Percentiles rank a stretch among this genome's conserved stretches.
Evolutionary conservation across 1,140 invertebrate species (phyloP).

Genomic region (Tetragnatha versicolor): DNA sequence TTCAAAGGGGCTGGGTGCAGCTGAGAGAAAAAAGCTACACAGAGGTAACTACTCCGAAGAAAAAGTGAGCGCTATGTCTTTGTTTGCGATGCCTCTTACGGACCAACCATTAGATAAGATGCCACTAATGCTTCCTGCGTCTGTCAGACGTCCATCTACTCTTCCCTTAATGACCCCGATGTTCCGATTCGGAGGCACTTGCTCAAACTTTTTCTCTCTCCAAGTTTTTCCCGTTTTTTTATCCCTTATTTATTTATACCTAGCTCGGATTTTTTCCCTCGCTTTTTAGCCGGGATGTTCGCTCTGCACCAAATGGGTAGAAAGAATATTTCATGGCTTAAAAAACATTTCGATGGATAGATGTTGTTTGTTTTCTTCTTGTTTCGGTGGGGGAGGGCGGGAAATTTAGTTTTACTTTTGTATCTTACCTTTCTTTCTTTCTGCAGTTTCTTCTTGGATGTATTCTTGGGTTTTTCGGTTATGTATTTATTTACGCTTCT

Average conservation of each 20-base stretch:
- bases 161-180: conserved; percentile 40
- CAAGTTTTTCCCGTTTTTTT: conserved; percentile 32
- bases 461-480: conserved; percentile 27
- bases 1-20: too few species aligned
- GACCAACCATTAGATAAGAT: conserved; percentile 54
- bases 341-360: conserved; percentile 54
- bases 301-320: conserved; percentile 39
- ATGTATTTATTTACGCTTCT: neutral
- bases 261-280: conserved; percentile 12
- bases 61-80: conserved; percentile 16
- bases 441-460: neutral
- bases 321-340: conserved; percentile 54
- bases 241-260: conserved; percentile 50
- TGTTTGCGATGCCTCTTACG: conserved; percentile 47
- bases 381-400: neutral
- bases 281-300: conserved; percentile 29
- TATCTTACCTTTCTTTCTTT: conserved; percentile 9
- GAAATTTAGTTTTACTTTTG: conserved; percentile 5
- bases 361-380: conserved; percentile 51
- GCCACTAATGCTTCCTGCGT: conserved; percentile 53
- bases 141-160: conserved; percentile 35
- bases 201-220: conserved; percentile 49
- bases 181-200: conserved; percentile 50
- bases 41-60: conserved; percentile 23
- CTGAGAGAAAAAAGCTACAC: conserved; percentile 8